Base-by-base conservation (phyloP, 2,113 vertebrate species). In the Neotragus moschatus region DNA sequence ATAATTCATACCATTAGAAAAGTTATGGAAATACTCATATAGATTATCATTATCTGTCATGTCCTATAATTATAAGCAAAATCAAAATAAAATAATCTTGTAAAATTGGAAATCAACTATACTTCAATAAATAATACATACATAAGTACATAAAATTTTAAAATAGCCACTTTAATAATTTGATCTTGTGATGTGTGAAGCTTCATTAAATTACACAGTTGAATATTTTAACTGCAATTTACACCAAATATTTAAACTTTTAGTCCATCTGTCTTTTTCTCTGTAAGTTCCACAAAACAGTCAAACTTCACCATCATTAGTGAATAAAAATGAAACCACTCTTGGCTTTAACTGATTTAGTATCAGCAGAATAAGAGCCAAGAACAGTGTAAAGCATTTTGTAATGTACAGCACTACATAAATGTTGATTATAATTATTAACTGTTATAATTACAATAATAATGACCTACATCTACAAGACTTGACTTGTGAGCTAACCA, bases 351-450 rank as follows among this genome's bases (percentile, higher is more conserved):
- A 93, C 55, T 94, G 43, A 93, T 77, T 96, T 82, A 87, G 51
- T 92, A 94, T 80, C 63, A 94, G n/a, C 45, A 95, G 21, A 81
- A 39, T 58, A 94, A 90, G 10, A 93, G 47, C 30, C 58, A 90
- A 88, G 66, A 95, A 66, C 87, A 88, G 43, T 88, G 14, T 94
- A 95, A 96, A 96, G 19, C 43, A 95, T 95, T 94, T 89, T 80
- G 77, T 96, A 93, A 97, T 66, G 1, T 77, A 85, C 8, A 90
- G 21, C 84, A 33, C 73, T 66, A 77, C 36, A 77, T 88, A 88
- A 89, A 89, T 91, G 58, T 96, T 97, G 95, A 95, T 93, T 91
- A 96, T 70, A 73, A 97, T 88, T 96, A 96, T 97, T 97, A 91
- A 92, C 70, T 92, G 9, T 61, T 94, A 80, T 33, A 88, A 84